Base-by-base conservation (phyloP, 2,113 vertebrate species). In the Irena cyanogastra region DNA sequence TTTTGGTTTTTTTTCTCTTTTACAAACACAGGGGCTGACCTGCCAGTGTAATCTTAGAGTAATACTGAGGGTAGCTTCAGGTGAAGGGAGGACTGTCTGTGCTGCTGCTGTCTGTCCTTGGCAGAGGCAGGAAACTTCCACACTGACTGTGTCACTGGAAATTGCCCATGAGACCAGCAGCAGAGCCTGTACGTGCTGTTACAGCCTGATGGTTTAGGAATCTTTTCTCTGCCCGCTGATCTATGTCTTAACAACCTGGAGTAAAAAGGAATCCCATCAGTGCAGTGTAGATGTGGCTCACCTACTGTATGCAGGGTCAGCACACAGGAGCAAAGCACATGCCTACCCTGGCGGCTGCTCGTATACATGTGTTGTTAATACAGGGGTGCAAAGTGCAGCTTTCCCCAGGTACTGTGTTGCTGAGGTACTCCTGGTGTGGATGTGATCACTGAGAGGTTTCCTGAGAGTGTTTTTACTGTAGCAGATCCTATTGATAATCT, bases 251-350 rank as follows among this genome's bases (percentile, higher is more conserved):
- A 37, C 13, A 52, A 27, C 41, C 39, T 22, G 63, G 23, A 59
- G 41, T 45, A 13, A 57, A 41, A 18, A 8, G 61, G 17, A 44
- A 2, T 1, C 14, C 37, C 53, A 2, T 13, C 5, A 22, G 0
- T 11, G 39, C 31, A 1, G 23, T 1, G 53, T 9, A 17, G 41
- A 77, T 69, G 50, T 50, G 5, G 5, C 1, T 79, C 42, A 5
- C 39, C 13, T 42, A 14, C 64, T n/a, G 9, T 47, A 8, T 42
- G 35, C 26, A 15, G 64, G 33, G 39, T 31, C 8, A 31, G 66
- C 1, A 3, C 33, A 6, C 16, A 28, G 0, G 3, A 23, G 50
- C 76, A 47, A 18, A 53, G 63, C 31, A 16, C 13, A 1, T 7
- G 1, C 35, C 30, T 45, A 26, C 31, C 44, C 0, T 8, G 26